A percentile compares a stretch with the other conserved stretches of the same genome.
Evolutionary conservation across 2,113 vertebrate genomes (phyloP).

Genomic region (Nerophis ophidion): DNA sequence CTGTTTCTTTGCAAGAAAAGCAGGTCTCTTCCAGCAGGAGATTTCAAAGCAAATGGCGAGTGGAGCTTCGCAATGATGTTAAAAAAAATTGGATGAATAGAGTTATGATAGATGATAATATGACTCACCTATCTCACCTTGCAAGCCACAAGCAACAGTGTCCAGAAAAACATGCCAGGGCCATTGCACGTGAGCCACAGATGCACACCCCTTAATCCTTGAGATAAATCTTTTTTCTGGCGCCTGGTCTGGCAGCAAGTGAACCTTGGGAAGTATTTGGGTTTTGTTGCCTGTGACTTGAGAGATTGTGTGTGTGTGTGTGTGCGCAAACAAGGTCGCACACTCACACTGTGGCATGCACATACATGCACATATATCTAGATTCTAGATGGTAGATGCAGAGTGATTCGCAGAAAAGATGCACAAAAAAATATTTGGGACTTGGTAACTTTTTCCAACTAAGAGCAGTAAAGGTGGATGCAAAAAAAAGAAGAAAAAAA

Average conservation of each 20-base stretch:
- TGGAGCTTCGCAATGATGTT: slow-evolving; percentile 12
- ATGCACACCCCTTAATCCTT: slow-evolving; percentile 59
- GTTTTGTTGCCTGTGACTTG: slow-evolving; percentile 28
- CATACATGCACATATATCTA: slow-evolving; percentile 21
- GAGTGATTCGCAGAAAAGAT: slow-evolving; percentile 7
- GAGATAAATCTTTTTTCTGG: slow-evolving; percentile 58
- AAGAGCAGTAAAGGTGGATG: slow-evolving; percentile 24
- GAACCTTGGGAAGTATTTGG: slow-evolving; percentile 32
- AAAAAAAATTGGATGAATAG: too few species aligned
- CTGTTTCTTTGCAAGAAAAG: slow-evolving; percentile 51
- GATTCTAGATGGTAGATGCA: slow-evolving; percentile 5
- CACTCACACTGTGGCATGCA: slow-evolving; percentile 14
- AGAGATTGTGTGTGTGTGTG: slow-evolving; percentile 12
- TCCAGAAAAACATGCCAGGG: slow-evolving; percentile 6
- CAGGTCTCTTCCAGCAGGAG: slow-evolving; percentile 35
- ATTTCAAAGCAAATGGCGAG: slow-evolving; percentile 29
- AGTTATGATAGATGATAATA: too few species aligned
- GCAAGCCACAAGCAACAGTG: slow-evolving; percentile 5
- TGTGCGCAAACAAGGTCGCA: slow-evolving; percentile 6
- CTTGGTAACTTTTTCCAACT: slow-evolving; percentile 11
- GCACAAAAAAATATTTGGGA: slow-evolving; percentile 23
- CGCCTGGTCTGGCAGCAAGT: slow-evolving; percentile 18
- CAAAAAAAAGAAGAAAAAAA: background rate
- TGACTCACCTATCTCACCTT: slow-evolving; percentile 12
- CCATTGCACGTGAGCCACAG: slow-evolving; percentile 29